phyloP scores from a whole-genome alignment of 2,797 vertebrate genomes.

The Diplodus sargus region DNA sequence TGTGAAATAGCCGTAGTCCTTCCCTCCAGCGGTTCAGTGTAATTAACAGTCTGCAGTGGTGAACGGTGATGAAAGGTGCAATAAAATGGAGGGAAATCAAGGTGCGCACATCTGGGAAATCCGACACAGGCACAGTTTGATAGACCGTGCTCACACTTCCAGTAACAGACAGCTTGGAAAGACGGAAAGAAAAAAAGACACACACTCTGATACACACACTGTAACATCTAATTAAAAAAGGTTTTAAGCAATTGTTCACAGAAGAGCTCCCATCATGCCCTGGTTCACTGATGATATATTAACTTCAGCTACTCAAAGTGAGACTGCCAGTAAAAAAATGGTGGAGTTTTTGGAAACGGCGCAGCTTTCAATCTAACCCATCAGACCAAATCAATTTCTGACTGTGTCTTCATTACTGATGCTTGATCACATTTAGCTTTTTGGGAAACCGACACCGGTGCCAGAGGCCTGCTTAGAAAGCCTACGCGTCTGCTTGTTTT shows the following conservation, averaged over 20 bases:
- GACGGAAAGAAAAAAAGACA: slow-evolving; percentile 14
- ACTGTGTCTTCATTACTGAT: slow-evolving; percentile 32
- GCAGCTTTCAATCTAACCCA: slow-evolving; percentile 14
- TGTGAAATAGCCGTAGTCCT: slow-evolving; percentile 25
- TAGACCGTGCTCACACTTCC: slow-evolving; percentile 30
- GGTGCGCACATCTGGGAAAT: slow-evolving; percentile 60
- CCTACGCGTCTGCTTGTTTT: neutral
- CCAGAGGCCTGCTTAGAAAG: neutral
- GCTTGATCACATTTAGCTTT: slow-evolving; percentile 9
- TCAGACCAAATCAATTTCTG: slow-evolving; percentile 23
- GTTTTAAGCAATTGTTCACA: slow-evolving; percentile 53
- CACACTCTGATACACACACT: slow-evolving; percentile 17
- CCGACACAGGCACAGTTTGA: slow-evolving; percentile 37
- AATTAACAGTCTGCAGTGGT: slow-evolving; percentile 44
- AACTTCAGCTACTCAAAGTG: slow-evolving; percentile 10
- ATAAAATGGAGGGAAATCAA: slow-evolving; percentile 40
- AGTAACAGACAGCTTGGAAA: slow-evolving; percentile 11
- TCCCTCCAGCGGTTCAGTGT: slow-evolving; percentile 20
- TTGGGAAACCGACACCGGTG: neutral
- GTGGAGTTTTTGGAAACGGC: slow-evolving; percentile 6
- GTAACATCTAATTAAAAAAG: slow-evolving; percentile 53
- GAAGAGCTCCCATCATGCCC: slow-evolving; percentile 51
- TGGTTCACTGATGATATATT: slow-evolving; percentile 43
- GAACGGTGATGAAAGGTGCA: slow-evolving; percentile 31
- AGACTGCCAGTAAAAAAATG: slow-evolving; percentile 16